These are phyloP conservation scores for Leptura quadrifasciata DNA, from an alignment of 2,888 invertebrate genomes.

Conservation along the genomic window DNA sequence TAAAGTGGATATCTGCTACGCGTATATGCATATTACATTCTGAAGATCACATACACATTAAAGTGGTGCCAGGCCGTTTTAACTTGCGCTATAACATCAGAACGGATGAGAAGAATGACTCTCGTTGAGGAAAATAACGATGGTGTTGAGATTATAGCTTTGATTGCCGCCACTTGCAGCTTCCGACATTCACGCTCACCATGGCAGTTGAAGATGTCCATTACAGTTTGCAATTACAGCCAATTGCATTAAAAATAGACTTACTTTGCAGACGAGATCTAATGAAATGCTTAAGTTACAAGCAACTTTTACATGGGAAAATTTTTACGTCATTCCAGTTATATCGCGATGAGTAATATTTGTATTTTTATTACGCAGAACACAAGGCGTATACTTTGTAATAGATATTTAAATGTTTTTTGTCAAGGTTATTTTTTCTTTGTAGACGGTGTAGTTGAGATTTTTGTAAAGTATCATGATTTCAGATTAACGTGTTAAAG, in stretches of 20 bases:
- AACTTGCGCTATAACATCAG: constrained; percentile 46
- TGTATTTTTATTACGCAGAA: not conserved
- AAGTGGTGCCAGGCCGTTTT: constrained; percentile 51
- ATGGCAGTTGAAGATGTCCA: constrained; percentile 67
- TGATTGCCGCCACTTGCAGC: constrained; percentile 68
- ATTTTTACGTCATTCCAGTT: constrained; percentile 51
- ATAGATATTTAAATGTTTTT: not conserved
- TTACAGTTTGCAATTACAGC: constrained; percentile 66
- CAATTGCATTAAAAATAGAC: constrained; percentile 65
- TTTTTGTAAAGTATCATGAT: not conserved
- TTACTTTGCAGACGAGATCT: constrained; percentile 57
- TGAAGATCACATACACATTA: constrained; percentile 54
- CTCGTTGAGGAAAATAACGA: constrained; percentile 60
- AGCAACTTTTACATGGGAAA: constrained; percentile 55
- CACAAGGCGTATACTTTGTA: not conserved
- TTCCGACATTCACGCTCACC: constrained; percentile 69
- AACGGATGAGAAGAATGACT: constrained; percentile 46
- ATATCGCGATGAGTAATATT: constrained; percentile 17
- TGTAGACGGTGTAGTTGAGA: not conserved
- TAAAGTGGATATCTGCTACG: constrained; percentile 69
- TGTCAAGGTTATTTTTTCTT: not conserved
- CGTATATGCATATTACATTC: constrained; percentile 67
- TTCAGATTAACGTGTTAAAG: not conserved
- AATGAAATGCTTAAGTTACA: constrained; percentile 61
- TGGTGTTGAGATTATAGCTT: constrained; percentile 60